These are phyloP conservation scores for Clupea harengus DNA, from an alignment of 2,113 vertebrate genomes.

Conservation along the genomic window DNA sequence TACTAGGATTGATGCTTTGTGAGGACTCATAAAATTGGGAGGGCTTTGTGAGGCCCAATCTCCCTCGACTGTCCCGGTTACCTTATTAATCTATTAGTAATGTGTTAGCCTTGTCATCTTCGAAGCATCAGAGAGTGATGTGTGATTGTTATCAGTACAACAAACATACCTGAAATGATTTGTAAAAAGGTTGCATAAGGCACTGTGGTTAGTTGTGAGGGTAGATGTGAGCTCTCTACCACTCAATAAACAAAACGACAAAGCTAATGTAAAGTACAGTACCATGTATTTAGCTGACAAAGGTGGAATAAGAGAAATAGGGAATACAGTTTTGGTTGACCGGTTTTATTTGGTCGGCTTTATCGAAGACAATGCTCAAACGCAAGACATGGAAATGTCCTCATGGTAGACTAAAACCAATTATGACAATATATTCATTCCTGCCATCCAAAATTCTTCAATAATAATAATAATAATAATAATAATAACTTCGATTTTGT, in stretches of 20 bases:
- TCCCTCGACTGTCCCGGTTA: neutral
- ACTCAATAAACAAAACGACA: too few species aligned
- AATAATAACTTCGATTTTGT: conserved; percentile 30
- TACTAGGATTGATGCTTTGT: neutral
- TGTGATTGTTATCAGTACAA: neutral
- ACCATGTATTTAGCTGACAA: too few species aligned
- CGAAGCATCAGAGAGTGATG: neutral
- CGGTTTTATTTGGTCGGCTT: conserved; percentile 65
- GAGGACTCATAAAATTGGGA: neutral
- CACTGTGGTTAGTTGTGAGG: neutral
- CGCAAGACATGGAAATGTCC: conserved; percentile 70
- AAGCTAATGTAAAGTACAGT: too few species aligned
- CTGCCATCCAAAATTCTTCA: conserved; percentile 1
- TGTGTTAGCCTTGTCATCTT: neutral
- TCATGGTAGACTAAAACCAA: conserved; percentile 73
- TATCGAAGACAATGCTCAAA: conserved; percentile 80
- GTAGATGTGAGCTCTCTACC: too few species aligned
- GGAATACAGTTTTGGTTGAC: conserved; percentile 44
- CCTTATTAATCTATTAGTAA: too few species aligned
- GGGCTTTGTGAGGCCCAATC: neutral
- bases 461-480: conserved; percentile 18
- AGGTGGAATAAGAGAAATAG: neutral
- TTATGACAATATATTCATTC: conserved; percentile 13
- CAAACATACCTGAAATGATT: too few species aligned
- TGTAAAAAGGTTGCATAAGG: neutral